Conservation (phyloP, 2,888 invertebrate genomes). For the Caenorhabditis virilis region DNA sequence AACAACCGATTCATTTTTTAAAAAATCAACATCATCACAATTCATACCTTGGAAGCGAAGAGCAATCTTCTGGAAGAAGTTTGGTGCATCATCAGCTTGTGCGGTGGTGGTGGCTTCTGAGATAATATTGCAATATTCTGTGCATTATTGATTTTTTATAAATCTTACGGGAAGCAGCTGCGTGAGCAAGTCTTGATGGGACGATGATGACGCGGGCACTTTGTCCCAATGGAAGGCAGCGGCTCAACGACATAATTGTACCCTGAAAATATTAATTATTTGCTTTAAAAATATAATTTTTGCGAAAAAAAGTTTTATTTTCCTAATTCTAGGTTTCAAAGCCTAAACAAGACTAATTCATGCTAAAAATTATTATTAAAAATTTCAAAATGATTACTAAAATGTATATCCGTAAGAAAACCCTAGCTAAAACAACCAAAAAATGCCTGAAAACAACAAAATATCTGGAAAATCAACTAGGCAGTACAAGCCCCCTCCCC, state of each 20-base stretch:
- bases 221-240: conserved; percentile 51
- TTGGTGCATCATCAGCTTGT: conserved; percentile 52
- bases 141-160: not conserved
- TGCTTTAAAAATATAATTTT: too few species aligned
- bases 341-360: too few species aligned
- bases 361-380: too few species aligned
- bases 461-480: not conserved
- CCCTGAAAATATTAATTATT: too few species aligned
- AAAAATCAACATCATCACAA: not conserved
- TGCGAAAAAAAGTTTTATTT: too few species aligned
- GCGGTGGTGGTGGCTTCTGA: conserved; percentile 37
- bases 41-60: conserved; percentile 58
- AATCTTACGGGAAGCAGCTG: conserved; percentile 44
- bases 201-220: conserved; percentile 50
- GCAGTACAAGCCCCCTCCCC: conserved; percentile 1
- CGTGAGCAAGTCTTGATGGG: conserved; percentile 47
- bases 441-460: not conserved
- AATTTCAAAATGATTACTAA: too few species aligned
- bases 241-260: conserved; percentile 56
- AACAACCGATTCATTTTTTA: not conserved
- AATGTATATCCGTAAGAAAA: too few species aligned
- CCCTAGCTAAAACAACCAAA: not conserved
- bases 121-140: not conserved
- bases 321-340: too few species aligned
- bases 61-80: conserved; percentile 64